Evolutionary conservation across 2,888 invertebrate species (phyloP), one percentile per base, ranked within the genome.

Genomic region (Orthosia gothica): DNA sequence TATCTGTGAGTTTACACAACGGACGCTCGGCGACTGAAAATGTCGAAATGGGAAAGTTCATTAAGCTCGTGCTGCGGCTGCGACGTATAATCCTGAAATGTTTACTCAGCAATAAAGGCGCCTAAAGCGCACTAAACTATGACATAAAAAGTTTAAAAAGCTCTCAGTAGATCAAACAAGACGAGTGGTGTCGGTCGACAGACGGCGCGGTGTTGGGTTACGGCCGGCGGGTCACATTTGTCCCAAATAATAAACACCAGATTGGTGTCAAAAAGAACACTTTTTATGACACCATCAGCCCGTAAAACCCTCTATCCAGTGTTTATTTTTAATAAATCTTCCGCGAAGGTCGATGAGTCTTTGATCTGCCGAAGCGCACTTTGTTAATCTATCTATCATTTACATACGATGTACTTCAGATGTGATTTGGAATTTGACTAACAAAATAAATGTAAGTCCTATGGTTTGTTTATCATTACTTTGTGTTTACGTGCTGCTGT

Each of bases 81-180:
- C 86, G 89, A 91, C 91, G 89, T 89, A 92, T 93, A 93, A 93
- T 93, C 92, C 90, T 88, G 89, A 90, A 89, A 93, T 96, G 95
- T 96, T 96, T 95, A 95, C 91, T 91, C 94, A 95, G 91, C 95
- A 95, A 94, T 96, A 95, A 96, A 95, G 92, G 93, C 93, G 92
- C 94, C 93, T 94, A 94, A 94, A 95, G 90, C 92, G 91, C 92
- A 93, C 94, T 95, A 94, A 95, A 95, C 93, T 94, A 94, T 94
- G 94, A 94, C 94, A 96, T 96, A 95, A 96, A 96, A 96, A 95
- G 93, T 94, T 95, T 95, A 96, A 96, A 96, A 96, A 96, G 95
- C 96, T 95, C 96, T 95, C 95, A 94, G 96, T 96, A 96, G 96
- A 96, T 96, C 96, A 96, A 96, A 96, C 96, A 96, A 94, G 91